Evolutionary conservation across 2,888 invertebrate genomes (phyloP).

Genomic region (Epinotia nisella): DNA sequence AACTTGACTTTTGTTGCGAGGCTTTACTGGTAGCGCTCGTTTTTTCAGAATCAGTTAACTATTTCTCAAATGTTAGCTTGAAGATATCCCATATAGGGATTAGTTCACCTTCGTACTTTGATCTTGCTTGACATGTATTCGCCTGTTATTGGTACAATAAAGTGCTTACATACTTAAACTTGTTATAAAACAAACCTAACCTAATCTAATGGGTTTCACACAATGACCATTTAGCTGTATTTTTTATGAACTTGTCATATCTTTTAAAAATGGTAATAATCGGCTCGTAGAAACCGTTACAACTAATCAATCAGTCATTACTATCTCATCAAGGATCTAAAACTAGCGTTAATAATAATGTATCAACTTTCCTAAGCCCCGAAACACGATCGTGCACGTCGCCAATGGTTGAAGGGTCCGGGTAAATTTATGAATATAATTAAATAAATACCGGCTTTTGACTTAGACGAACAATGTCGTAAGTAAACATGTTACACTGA

Average conservation of each 20-base stretch:
- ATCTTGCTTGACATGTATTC: too few species aligned
- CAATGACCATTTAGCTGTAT: neutral
- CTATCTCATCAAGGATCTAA: constrained; percentile 29
- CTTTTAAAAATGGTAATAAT: neutral
- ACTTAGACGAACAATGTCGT: constrained; percentile 4
- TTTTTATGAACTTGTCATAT: neutral
- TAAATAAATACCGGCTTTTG: constrained; percentile 30
- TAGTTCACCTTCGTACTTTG: too few species aligned
- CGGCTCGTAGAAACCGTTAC: neutral
- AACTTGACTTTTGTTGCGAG: too few species aligned
- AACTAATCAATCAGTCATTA: constrained; percentile 27
- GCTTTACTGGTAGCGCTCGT: too few species aligned
- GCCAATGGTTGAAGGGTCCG: constrained; percentile 39
- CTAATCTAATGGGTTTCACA: too few species aligned
- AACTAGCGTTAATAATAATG: constrained; percentile 12
- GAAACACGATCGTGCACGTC: constrained; percentile 34
- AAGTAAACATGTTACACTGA: neutral
- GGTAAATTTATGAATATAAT: constrained; percentile 40
- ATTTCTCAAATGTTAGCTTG: too few species aligned
- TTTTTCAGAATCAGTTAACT: too few species aligned
- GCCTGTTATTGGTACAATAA: too few species aligned
- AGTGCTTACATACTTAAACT: too few species aligned
- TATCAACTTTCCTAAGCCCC: constrained; percentile 39
- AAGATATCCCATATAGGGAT: too few species aligned
- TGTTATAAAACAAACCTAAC: too few species aligned